phyloP scores from a whole-genome alignment of 2,797 vertebrate species.

The Stomatorhinus walkeri region DNA sequence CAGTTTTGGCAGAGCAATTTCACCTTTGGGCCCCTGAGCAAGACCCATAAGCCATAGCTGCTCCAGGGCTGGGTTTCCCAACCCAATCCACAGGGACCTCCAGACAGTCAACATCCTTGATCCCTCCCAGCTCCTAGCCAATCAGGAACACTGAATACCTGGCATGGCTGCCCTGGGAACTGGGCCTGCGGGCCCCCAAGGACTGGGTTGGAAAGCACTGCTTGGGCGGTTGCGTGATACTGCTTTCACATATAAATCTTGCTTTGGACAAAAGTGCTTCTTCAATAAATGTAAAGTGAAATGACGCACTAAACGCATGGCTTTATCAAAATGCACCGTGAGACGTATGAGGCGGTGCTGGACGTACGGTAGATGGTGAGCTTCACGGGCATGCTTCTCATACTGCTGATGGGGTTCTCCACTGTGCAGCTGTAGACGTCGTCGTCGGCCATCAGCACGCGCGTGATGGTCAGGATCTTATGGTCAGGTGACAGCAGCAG shows the following conservation, averaged over 20 bases:
- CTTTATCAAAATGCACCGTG: not conserved
- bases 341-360: not conserved
- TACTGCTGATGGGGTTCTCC: constrained; percentile 87
- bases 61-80: not conserved
- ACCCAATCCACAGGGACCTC: not conserved
- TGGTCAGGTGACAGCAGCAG: constrained; percentile 84
- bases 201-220: not conserved
- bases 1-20: not conserved
- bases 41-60: not conserved
- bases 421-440: constrained; percentile 83
- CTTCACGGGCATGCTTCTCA: constrained; percentile 75
- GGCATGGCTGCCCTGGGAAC: not conserved
- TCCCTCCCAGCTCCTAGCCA: not conserved
- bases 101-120: not conserved
- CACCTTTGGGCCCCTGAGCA: not conserved
- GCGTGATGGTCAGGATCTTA: constrained; percentile 84
- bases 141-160: not conserved
- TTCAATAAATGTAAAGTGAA: not conserved
- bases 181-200: not conserved
- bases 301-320: not conserved
- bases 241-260: not conserved
- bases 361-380: constrained; percentile 93
- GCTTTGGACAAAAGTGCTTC: not conserved
- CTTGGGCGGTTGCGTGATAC: not conserved
- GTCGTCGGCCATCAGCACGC: constrained; percentile 83